phyloP scores from a whole-genome alignment of 2,888 invertebrate genomes.

The Cosmorhoe ocellata region DNA sequence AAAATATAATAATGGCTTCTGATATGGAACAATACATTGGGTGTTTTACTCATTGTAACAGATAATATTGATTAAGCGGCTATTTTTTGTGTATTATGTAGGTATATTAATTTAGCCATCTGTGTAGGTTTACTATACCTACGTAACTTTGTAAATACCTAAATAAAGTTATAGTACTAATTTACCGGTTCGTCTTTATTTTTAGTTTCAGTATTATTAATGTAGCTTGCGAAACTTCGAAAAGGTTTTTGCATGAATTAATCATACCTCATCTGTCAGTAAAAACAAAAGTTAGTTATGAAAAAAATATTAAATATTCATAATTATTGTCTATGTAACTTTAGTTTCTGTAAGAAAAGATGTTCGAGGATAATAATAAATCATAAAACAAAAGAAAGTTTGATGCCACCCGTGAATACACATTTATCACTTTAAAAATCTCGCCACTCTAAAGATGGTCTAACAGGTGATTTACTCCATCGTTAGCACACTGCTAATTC shows the following conservation, averaged over 20 bases:
- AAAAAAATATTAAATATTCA: not conserved
- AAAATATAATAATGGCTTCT: slow-evolving; percentile 16
- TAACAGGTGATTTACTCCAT: slow-evolving; percentile 73
- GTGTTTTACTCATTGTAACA: not conserved
- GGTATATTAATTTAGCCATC: no score
- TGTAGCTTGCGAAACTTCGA: no score
- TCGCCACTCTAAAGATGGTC: slow-evolving; percentile 52
- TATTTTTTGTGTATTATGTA: no score
- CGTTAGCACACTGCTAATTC: slow-evolving; percentile 72
- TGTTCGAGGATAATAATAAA: slow-evolving; percentile 7
- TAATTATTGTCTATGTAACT: not conserved
- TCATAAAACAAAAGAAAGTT: slow-evolving; percentile 12
- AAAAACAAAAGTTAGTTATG: no score
- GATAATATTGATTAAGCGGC: not conserved
- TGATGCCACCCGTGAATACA: slow-evolving; percentile 33
- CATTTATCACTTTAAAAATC: slow-evolving; percentile 61
- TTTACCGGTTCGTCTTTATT: no score
- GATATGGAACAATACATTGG: not conserved
- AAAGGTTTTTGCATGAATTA: no score
- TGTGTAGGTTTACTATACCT: no score
- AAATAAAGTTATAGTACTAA: no score
- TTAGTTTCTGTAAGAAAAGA: not conserved
- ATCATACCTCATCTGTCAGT: no score
- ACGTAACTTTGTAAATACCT: no score
- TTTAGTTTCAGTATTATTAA: no score